Conservation (phyloP, 2,888 invertebrate genomes). For the Chelonus formosanus region DNA sequence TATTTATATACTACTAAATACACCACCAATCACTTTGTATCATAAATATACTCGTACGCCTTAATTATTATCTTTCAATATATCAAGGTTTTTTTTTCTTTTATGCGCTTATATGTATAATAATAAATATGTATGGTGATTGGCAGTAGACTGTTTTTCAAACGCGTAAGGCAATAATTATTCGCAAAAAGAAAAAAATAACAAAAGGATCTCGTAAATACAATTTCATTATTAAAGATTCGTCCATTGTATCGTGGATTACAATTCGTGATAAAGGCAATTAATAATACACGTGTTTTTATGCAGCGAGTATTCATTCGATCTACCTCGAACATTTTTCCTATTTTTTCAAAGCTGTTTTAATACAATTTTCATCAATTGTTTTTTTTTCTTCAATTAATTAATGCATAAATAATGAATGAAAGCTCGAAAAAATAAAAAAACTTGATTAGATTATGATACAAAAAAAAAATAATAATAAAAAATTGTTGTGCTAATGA, state of each 20-base stretch:
- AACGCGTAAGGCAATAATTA: slow-evolving; percentile 18
- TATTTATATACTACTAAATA: slow-evolving; percentile 33
- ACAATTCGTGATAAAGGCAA: slow-evolving; percentile 29
- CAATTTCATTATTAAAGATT: slow-evolving; percentile 14
- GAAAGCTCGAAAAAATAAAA: background rate
- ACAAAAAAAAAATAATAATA: background rate
- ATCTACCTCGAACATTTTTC: slow-evolving; percentile 34
- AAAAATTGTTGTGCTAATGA: too few species aligned
- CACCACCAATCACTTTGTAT: slow-evolving; percentile 1
- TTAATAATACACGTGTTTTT: slow-evolving; percentile 25
- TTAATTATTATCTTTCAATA: slow-evolving; percentile 17
- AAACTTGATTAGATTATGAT: background rate
- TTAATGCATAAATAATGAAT: background rate
- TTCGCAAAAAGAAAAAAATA: background rate
- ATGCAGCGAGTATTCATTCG: slow-evolving; percentile 30
- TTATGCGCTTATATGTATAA: slow-evolving; percentile 1
- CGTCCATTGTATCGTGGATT: slow-evolving; percentile 25
- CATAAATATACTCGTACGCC: background rate
- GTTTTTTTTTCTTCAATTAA: slow-evolving; percentile 1
- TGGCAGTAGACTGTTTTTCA: slow-evolving; percentile 15
- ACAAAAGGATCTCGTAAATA: slow-evolving; percentile 23
- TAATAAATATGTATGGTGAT: too few species aligned
- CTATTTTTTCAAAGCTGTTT: slow-evolving; percentile 24
- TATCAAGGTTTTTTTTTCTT: slow-evolving; percentile 28
- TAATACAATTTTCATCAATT: slow-evolving; percentile 12